These are phyloP conservation scores for Cloeon dipterum DNA, from an alignment of 2,888 invertebrate genomes.

Conservation along the genomic window DNA sequence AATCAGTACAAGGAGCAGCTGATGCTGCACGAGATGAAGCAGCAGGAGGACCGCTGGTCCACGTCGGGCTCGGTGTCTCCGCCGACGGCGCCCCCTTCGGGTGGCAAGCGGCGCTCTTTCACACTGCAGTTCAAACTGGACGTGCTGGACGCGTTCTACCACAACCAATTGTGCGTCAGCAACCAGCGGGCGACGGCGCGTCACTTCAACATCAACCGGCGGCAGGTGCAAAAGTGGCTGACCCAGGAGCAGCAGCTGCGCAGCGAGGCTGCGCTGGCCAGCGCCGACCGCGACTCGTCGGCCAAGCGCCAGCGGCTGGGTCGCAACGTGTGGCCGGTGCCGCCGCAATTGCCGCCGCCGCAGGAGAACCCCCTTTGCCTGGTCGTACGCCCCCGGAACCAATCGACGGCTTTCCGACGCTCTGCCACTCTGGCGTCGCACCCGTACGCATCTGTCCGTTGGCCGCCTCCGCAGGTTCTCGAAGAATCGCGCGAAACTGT, in stretches of 20 bases:
- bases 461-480: background rate
- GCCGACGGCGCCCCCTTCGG: slow-evolving; percentile 3
- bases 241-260: slow-evolving; percentile 20
- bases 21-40: background rate
- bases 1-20: background rate
- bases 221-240: slow-evolving; percentile 27
- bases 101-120: slow-evolving; percentile 18
- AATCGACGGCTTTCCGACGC: slow-evolving; percentile 3
- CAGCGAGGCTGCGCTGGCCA: slow-evolving; percentile 14
- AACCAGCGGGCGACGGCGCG: slow-evolving; percentile 26
- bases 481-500: background rate
- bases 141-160: slow-evolving; percentile 23
- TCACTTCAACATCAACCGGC: slow-evolving; percentile 23
- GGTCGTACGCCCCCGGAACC: slow-evolving; percentile 1
- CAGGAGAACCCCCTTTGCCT: background rate
- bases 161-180: slow-evolving; percentile 19
- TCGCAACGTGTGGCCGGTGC: slow-evolving; percentile 9
- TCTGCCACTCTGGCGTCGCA: background rate
- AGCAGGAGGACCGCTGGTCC: background rate
- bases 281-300: slow-evolving; percentile 1
- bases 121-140: slow-evolving; percentile 22
- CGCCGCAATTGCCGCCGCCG: background rate
- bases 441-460: background rate
- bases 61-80: background rate
- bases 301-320: slow-evolving; percentile 17